Percentiles rank a stretch among this genome's conserved stretches.
Conservation (phyloP, 1,140 invertebrate species). For the Leptopilina boulardi region DNA sequence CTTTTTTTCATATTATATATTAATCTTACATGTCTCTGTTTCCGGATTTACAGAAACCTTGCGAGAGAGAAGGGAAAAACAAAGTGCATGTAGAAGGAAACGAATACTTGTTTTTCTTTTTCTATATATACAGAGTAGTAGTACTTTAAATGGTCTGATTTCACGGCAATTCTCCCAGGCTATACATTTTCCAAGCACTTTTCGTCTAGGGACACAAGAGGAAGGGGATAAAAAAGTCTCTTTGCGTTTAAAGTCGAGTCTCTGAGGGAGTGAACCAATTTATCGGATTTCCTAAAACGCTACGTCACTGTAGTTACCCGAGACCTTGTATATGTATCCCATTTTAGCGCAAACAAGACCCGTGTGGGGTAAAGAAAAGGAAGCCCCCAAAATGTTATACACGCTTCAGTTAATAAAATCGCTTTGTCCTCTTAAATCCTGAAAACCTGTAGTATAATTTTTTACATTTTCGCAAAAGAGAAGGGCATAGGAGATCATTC, state of each 20-base stretch:
- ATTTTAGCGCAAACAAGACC: neutral
- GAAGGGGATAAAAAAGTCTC: neutral
- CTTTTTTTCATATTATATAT: neutral
- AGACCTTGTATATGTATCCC: neutral
- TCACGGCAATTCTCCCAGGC: constrained; percentile 18
- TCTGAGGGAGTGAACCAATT: constrained; percentile 31
- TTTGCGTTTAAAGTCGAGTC: constrained; percentile 13
- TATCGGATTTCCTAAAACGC: constrained; percentile 21
- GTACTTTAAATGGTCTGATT: constrained; percentile 21
- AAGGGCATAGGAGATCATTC: no score
- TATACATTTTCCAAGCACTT: constrained; percentile 16
- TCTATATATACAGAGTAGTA: neutral
- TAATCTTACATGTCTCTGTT: neutral
- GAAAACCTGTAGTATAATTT: no score
- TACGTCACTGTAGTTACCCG: constrained; percentile 11
- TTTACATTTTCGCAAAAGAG: no score
- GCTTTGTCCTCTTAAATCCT: no score
- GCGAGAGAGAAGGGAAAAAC: neutral
- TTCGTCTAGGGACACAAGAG: neutral
- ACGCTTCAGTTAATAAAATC: neutral
- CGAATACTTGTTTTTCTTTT: neutral
- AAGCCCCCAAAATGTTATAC: neutral
- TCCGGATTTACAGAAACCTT: neutral
- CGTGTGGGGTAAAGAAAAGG: neutral
- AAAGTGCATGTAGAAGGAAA: neutral